phyloP scores from a whole-genome alignment of 2,113 vertebrate species.

The Raphicerus campestris region DNA sequence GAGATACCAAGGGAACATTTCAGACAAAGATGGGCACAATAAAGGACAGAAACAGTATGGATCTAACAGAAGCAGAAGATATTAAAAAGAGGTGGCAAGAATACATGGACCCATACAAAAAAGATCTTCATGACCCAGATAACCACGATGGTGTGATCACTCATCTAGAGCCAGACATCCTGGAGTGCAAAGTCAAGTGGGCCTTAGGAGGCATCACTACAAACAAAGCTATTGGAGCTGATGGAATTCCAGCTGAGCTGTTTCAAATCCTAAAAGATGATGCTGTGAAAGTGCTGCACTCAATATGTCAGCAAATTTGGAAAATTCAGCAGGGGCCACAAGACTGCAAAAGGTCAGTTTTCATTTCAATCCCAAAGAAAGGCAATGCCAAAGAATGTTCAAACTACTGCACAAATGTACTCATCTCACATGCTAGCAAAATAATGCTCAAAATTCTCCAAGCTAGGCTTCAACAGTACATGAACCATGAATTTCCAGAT shows the following conservation, averaged over 20 bases:
- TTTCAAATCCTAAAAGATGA: background rate
- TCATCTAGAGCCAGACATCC: background rate
- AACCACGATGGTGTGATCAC: background rate
- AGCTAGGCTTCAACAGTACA: background rate
- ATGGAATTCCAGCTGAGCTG: background rate
- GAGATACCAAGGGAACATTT: background rate
- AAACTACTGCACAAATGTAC: background rate
- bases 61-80: background rate
- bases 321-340: background rate
- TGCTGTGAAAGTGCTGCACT: background rate
- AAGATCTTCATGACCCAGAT: background rate
- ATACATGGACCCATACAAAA: background rate
- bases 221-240: background rate
- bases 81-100: background rate
- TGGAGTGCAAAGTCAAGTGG: background rate
- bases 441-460: background rate
- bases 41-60: background rate
- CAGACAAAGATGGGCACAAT: background rate
- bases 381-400: background rate
- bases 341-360: background rate
- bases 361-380: background rate
- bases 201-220: background rate
- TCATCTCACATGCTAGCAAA: background rate
- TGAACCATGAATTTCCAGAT: background rate
- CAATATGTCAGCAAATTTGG: background rate